Conservation (phyloP, 64 coral and sea anemone species). For the Dendrophyllia cribrosa region DNA sequence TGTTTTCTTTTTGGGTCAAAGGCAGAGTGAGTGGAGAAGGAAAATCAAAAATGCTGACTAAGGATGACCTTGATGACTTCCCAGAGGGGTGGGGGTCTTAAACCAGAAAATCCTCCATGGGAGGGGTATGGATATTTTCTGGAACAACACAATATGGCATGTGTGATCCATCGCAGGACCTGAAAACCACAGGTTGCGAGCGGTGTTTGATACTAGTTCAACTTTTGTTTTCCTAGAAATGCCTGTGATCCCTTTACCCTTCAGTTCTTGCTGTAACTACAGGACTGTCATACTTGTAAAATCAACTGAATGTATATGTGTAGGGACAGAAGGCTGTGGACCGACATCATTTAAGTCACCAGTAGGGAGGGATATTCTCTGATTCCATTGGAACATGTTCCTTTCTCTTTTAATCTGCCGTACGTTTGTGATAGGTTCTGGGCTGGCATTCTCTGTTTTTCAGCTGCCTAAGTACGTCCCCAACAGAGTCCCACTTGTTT, state of each 20-base stretch:
- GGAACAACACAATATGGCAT: too few species aligned
- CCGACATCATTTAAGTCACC: too few species aligned
- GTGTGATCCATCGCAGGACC: too few species aligned
- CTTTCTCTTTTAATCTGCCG: conserved; percentile 18
- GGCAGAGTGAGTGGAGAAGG: not conserved
- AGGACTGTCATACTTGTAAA: conserved; percentile 3
- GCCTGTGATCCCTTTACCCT: too few species aligned
- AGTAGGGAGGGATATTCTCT: too few species aligned
- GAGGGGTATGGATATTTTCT: not conserved
- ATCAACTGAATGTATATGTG: not conserved
- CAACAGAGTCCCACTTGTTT: conserved; percentile 57
- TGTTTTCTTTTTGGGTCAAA: not conserved
- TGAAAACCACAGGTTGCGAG: too few species aligned
- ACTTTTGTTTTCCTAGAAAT: too few species aligned
- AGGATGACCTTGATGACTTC: not conserved
- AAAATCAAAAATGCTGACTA: not conserved
- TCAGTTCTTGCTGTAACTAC: too few species aligned
- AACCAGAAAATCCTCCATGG: not conserved
- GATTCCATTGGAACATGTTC: not conserved
- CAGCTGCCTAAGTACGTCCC: conserved; percentile 29
- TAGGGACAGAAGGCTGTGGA: too few species aligned
- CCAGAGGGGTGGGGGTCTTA: too few species aligned
- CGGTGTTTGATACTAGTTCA: too few species aligned
- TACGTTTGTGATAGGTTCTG: conserved; percentile 13
- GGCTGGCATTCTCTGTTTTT: not conserved